These are phyloP conservation scores for Melikaiella ostensackeni DNA, from an alignment of 2,888 invertebrate species.

Conservation along the genomic window DNA sequence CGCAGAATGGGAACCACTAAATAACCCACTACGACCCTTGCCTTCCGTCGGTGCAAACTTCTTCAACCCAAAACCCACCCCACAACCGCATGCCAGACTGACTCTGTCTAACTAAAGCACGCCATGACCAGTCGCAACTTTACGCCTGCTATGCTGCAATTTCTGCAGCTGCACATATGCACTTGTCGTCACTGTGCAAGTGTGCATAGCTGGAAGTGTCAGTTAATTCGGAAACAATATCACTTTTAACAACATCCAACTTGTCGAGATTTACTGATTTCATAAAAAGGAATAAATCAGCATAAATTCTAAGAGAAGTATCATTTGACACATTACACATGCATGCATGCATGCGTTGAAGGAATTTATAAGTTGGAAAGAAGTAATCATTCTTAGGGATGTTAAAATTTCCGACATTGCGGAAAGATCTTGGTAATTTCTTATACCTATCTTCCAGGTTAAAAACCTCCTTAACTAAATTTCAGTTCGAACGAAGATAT, in stretches of 20 bases:
- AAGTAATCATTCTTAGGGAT: no score
- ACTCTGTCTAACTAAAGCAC: constrained; percentile 30
- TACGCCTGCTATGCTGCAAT: constrained; percentile 37
- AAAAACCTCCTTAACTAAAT: no score
- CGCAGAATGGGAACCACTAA: constrained; percentile 29
- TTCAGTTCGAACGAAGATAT: no score
- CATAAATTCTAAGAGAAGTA: no score
- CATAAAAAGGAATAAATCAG: no score
- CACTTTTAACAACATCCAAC: background rate
- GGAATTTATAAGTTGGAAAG: no score
- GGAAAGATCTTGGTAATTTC: no score
- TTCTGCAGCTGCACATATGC: constrained; percentile 28
- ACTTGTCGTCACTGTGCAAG: background rate
- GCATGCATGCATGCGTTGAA: no score
- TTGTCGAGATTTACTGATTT: background rate
- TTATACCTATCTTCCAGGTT: no score
- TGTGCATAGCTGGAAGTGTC: constrained; percentile 17
- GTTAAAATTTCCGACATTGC: no score
- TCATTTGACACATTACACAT: no score
- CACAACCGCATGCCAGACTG: constrained; percentile 37
- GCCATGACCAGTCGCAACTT: constrained; percentile 40
- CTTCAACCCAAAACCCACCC: constrained; percentile 36
- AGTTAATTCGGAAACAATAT: constrained; percentile 25
- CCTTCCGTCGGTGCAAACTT: constrained; percentile 32
- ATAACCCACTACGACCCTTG: constrained; percentile 28